phyloP scores from a whole-genome alignment of 2,888 invertebrate genomes.

The Cotesia congregata region DNA sequence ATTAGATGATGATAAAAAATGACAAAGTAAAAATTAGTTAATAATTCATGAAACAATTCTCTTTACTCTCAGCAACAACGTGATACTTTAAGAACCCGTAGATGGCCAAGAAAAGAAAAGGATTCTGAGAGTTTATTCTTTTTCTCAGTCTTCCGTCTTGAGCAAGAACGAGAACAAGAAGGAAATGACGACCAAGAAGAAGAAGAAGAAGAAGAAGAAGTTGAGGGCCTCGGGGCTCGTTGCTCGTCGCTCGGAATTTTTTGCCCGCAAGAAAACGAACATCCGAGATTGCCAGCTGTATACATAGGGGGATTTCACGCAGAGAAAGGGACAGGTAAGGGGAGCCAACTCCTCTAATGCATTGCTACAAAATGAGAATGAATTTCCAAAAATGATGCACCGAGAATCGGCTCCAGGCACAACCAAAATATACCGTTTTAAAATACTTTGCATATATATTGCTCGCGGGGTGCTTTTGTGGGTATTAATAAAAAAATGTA shows the following conservation, averaged over 20 bases:
- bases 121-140: constrained; percentile 39
- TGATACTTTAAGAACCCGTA: constrained; percentile 26
- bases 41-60: constrained; percentile 43
- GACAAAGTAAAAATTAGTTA: constrained; percentile 38
- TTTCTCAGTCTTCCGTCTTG: constrained; percentile 33
- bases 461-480: constrained; percentile 18
- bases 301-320: neutral
- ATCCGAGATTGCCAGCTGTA: constrained; percentile 38
- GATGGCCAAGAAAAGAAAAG: constrained; percentile 30
- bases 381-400: constrained; percentile 16
- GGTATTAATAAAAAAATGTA: constrained; percentile 5
- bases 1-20: constrained; percentile 24
- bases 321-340: constrained; percentile 12
- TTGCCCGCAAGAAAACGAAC: constrained; percentile 39
- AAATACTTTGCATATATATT: constrained; percentile 56
- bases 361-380: constrained; percentile 10
- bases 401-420: constrained; percentile 23
- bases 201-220: constrained; percentile 35
- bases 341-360: constrained; percentile 16
- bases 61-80: constrained; percentile 4
- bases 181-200: neutral
- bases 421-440: constrained; percentile 66
- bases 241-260: constrained; percentile 47
- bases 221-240: constrained; percentile 38
- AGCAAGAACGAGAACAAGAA: constrained; percentile 18